Conservation (phyloP, 2,888 invertebrate genomes). For the Torymus texanus region DNA sequence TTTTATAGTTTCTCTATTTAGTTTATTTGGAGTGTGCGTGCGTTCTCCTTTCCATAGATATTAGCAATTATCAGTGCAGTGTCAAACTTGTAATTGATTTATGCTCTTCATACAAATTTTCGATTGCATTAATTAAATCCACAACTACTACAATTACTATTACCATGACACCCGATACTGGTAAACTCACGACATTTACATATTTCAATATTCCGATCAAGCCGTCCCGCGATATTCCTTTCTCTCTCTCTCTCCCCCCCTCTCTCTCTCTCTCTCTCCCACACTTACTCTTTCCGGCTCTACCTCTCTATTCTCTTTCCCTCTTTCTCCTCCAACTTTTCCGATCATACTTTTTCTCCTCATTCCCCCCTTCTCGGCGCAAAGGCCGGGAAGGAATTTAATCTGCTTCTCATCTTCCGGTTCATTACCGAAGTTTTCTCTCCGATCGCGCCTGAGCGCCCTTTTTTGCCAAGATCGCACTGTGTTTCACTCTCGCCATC, state of each 20-base stretch:
- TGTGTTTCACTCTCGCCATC: slow-evolving; percentile 2
- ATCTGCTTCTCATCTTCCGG: slow-evolving; percentile 1
- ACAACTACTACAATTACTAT: neutral
- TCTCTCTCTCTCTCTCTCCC: neutral
- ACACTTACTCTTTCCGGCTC: too few relatives aligned
- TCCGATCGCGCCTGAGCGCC: neutral
- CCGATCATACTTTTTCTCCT: neutral
- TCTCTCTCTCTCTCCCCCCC: neutral
- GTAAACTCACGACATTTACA: slow-evolving; percentile 4
- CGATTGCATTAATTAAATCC: slow-evolving; percentile 20
- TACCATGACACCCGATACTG: too few relatives aligned
- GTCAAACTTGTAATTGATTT: slow-evolving; percentile 13
- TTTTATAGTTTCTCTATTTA: too few relatives aligned
- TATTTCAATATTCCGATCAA: slow-evolving; percentile 44
- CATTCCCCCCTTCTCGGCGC: neutral
- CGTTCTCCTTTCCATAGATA: neutral
- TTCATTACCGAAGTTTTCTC: slow-evolving; percentile 37
- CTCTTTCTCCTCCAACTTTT: slow-evolving; percentile 5
- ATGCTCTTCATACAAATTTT: slow-evolving; percentile 1
- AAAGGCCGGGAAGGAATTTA: slow-evolving; percentile 17
- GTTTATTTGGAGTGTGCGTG: too few relatives aligned
- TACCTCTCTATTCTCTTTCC: too few relatives aligned
- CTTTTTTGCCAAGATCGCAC: neutral
- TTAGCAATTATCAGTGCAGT: neutral
- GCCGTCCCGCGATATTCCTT: slow-evolving; percentile 11